Evolutionary conservation across 2,888 invertebrate genomes (phyloP).

Genomic region (Theristus sp.): DNA sequence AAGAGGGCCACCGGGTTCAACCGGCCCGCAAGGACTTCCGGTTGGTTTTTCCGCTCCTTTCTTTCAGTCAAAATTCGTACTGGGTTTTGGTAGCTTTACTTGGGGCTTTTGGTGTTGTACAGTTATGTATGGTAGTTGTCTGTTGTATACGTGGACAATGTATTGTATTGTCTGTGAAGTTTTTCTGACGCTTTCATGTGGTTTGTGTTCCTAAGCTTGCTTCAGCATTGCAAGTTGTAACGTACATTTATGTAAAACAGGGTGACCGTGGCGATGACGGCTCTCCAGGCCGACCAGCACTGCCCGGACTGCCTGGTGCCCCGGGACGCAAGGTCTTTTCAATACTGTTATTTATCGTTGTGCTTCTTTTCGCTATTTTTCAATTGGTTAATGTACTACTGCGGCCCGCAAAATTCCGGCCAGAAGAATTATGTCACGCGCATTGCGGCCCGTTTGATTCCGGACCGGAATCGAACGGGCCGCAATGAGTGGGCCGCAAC

Average conservation of each 20-base stretch:
- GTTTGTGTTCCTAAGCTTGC: not conserved
- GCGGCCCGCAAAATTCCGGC: no score
- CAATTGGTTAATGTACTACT: no score
- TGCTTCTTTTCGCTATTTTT: no score
- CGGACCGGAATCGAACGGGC: no score
- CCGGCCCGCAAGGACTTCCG: constrained; percentile 15
- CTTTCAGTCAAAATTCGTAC: not conserved
- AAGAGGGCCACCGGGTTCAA: constrained; percentile 14
- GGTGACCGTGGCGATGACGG: constrained; percentile 25
- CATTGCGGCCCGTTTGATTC: no score
- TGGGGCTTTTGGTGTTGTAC: no score
- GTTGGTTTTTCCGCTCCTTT: constrained; percentile 4
- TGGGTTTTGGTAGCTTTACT: no score
- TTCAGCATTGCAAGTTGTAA: not conserved
- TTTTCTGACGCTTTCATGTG: not conserved
- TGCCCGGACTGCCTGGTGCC: constrained; percentile 3
- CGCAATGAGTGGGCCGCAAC: no score
- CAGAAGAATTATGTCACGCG: no score
- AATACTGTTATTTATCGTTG: no score
- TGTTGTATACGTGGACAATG: not conserved
- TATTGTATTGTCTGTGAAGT: not conserved
- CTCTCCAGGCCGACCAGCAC: constrained; percentile 16
- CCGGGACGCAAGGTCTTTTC: no score
- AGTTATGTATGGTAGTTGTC: no score
- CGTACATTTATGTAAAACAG: constrained; percentile 12